Evolutionary conservation across 2,113 vertebrate species (phyloP), one percentile per base, ranked within the genome.

Genomic region (Gila orcuttii): DNA sequence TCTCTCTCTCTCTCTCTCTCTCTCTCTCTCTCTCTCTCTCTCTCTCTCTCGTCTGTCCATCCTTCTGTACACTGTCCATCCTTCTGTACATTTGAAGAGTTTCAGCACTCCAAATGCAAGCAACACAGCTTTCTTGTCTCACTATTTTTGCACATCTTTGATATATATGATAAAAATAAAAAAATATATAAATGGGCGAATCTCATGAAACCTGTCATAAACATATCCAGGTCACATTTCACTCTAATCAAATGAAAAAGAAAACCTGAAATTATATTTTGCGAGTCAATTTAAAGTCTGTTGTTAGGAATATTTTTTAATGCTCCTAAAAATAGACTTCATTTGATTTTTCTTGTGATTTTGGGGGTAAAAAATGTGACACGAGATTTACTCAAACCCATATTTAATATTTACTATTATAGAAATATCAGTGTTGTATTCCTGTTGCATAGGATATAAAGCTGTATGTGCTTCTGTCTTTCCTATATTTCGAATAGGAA

Each of bases 101-200:
- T 64, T 21, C 42, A 47, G 39, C 59, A 12, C 9, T 66, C 39
- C 59, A 19, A 47, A 66, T 66, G 79, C 39, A 81, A 80, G 59
- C 39, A 47, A 28, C 73, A 50, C 42, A 8, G 50, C 17, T 5
- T 69, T 82, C 45, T 69, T 69, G 28, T 36, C 45, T 17, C 28
- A 23, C 28, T 68, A 69, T 52, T 82, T 69, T 82, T 82, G 80
- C 80, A 82, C 23, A 25, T 80, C 25, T 64, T 80, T n/a, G 55
- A n/a, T 77, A 52, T 79, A n/a, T 79, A 39, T 59, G 28, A 36
- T 55, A 21, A 55, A 73, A 36, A 42, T 7, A 42, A 23, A 42
- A 69, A 25, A 74, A 47, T 25, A 15, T 25, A 15, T 13, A 36
- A 79, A 62, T 62, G 19, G 6, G 55, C 42, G 36, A 62, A n/a